Conservation (phyloP, 2,888 invertebrate species). For the Dynastes hyllus region DNA sequence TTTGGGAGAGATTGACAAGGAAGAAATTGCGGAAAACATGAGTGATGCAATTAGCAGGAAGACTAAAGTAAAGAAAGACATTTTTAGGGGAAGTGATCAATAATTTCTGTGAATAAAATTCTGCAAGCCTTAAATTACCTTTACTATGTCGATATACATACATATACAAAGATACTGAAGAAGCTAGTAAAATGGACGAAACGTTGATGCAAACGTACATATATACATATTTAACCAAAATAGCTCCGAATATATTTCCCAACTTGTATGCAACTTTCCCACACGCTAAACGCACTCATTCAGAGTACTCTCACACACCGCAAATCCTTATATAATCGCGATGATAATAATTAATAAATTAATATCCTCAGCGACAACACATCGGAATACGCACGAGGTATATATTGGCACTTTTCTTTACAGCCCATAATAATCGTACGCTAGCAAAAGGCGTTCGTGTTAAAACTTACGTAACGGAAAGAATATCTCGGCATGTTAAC, state of each 20-base stretch:
- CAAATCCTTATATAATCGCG: too few relatives aligned
- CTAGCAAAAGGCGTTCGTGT: not conserved
- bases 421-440: not conserved
- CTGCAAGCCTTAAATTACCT: slow-evolving; percentile 12
- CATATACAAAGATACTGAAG: too few relatives aligned
- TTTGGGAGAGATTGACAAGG: slow-evolving; percentile 77
- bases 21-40: slow-evolving; percentile 64
- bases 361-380: too few relatives aligned
- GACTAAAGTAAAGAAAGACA: slow-evolving; percentile 61
- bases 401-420: not conserved
- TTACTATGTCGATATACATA: slow-evolving; percentile 7
- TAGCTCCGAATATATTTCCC: too few relatives aligned
- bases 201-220: too few relatives aligned
- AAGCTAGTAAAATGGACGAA: too few relatives aligned
- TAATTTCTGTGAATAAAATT: slow-evolving; percentile 36
- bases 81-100: slow-evolving; percentile 58
- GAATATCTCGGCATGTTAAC: not conserved
- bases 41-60: slow-evolving; percentile 55
- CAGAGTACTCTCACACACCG: too few relatives aligned
- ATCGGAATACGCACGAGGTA: not conserved
- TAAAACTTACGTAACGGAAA: slow-evolving; percentile 3
- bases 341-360: too few relatives aligned
- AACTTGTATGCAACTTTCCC: too few relatives aligned
- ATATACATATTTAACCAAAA: too few relatives aligned
- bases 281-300: too few relatives aligned